Evolutionary conservation across 2,797 vertebrate species (phyloP), one percentile per base, ranked within the genome.

Genomic region (Hemibagrus guttatus): DNA sequence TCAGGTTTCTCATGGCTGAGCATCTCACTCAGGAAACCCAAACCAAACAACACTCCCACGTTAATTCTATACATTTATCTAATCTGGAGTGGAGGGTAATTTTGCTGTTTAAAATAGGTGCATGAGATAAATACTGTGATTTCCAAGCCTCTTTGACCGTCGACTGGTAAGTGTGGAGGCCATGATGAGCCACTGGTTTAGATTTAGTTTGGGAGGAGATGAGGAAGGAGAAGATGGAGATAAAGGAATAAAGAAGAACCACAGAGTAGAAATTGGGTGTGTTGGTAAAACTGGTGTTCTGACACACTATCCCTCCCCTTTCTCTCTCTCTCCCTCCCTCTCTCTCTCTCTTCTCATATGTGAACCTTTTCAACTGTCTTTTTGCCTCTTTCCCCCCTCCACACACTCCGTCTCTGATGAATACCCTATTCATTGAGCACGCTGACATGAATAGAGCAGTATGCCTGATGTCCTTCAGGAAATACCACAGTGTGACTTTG

Each of bases 1-100:
- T 90, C 88, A 93, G 93, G 94, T 95, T 95, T 82, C 91, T 39
- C 13, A 90, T 46, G 84, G 90, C 92, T 91, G 90, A 90, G 75
- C 75, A 83, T 91, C 86, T 89, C 88, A 81, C 89, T 84, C 84
- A 85, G 87, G 84, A 89, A 90, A 28, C 58, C 92, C 91, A 93
- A 93, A 88, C 92, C 90, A 95, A 94, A 95, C 93, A 91, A 89
- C 91, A 92, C 91, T 92, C 92, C 91, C 92, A 91, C 87, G 90
- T 91, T 92, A 92, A 91, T 94, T 93, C 93, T 90, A 93, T 89
- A 89, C 89, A 89, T 89, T 49, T 90, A 85, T 91, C 54, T 54
- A 81, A 92, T 92, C 87, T 83, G 90, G 63, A 16, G 23, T 85
- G 52, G 54, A 64, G 87, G 91, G 88, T 88, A 93, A 94, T 95